Base-by-base conservation (phyloP, 2,888 invertebrate species). In the Ptychoptera contaminata region DNA sequence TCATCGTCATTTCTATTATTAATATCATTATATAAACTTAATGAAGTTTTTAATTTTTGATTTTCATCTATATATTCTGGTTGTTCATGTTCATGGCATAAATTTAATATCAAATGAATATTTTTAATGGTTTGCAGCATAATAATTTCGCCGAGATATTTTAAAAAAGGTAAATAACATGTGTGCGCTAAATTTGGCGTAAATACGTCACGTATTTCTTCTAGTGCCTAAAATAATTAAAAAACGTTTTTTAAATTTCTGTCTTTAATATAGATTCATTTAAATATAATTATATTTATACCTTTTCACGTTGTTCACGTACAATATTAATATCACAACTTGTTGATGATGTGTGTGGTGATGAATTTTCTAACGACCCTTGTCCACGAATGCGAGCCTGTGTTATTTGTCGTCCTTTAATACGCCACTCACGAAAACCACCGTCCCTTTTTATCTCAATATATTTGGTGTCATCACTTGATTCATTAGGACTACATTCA, bases 171-270 rank as follows among this genome's bases (percentile, higher is more conserved):
- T 15, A 78, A 66, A 61, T 91, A 94, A 1, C 88, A 76, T 44
- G 77, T 74, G 57, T 88, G 79, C 1, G 94, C 94, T 48, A 96
- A 68, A 58, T 85, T 82, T 3, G 82, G 74, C 14, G 83, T 83
- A 61, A 94, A 92, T 1, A 90, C 88, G 56, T 77, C 69, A 36
- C 76, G 71, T 29, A 94, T 67, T 64, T 94, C 92, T 53, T 85
- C 80, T 54, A 81, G 69, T 1, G 81, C 84, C 32, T 32, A 30
- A 6, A 30, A 30, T 30, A 30, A 30, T 11, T 11, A 32, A 11
- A 11, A 32, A 32, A 23, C 4, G 7, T 5, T 23, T 23, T 23
- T 7, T 7, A 23, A 5, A 23, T 5, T 23, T 23, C n/a, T n/a
- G n/a, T n/a, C n/a, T 73, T 77, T 55, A 29, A 43, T 43, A 4